Evolutionary conservation across 2,797 vertebrate species (phyloP), one percentile per base, ranked within the genome.

Genomic region (Coranthus polyacanthus): DNA sequence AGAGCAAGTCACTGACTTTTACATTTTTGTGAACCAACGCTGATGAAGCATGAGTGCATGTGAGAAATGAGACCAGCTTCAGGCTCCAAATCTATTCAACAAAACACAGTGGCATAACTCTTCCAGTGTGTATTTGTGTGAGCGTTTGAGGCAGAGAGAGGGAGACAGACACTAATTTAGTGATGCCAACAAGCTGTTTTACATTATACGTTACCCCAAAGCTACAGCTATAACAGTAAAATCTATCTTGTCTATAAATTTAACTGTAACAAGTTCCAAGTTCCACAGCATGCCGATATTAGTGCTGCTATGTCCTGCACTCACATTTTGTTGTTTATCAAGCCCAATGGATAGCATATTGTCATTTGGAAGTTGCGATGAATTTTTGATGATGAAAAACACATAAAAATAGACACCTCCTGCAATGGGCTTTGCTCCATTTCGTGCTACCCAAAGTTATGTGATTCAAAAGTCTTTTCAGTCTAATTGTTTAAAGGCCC

Each of bases 141-240:
- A 24, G 71, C 43, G 62, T 81, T 59, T 79, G 37, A 66, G 65
- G 45, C 22, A 60, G 70, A 56, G 56, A 59, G 57, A 59, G 37
- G 46, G 55, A 78, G 79, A 73, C 38, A 24, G 57, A 54, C 51
- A 61, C 79, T 85, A 67, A 83, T 84, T 89, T 77, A 83, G 73
- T 62, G 78, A 77, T 72, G 73, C 85, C 75, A 83, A 82, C 78
- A 82, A 83, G 79, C 81, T 84, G 87, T 88, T 88, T 83, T 73
- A 85, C 86, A 81, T 86, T 85, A 78, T 70, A 75, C 37, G 2
- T 64, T 66, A 52, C 68, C 79, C 77, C 57, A 78, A 78, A 87
- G 83, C 87, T 53, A 67, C 53, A 58, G 72, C 81, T 37, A 65
- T 66, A 81, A 78, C 60, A 75, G 55, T 75, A 72, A 77, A 86